Base-by-base conservation (phyloP, 1,140 invertebrate species). In the Diploscapter pachys region DNA sequence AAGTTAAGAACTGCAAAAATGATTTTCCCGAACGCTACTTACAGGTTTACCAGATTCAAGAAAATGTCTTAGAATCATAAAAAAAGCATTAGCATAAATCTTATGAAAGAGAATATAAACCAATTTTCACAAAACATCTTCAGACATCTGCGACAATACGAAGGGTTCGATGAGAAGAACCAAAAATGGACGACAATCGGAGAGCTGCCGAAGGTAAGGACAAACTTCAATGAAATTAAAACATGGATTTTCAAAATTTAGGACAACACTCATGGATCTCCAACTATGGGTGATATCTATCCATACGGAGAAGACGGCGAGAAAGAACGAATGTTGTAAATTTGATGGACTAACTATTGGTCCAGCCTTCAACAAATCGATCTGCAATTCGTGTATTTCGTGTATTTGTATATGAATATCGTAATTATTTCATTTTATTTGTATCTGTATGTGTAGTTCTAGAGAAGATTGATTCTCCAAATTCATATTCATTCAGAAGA, bases 111-210 rank as follows among this genome's bases (percentile, higher is more conserved):
- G 9, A 9, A 9, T 11, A 49, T 11, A 9, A 9, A 9, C 63
- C 9, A 9, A 48, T 11, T 65, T 13, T 9, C 53, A 5, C 6
- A 51, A 71, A 51, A 69, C 11, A 9, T 49, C 9, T 72, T 11
- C 69, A 76, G 75, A 67, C 75, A 76, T 31, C 62, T 76, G 4
- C 62, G 63, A 31, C 57, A 71, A 63, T 76, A 76, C 69, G 75
- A 71, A 13, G 59, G 62, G 6, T 72, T 76, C 9, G 63, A 67
- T 5, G 75, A 71, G 75, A 74, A 74, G 5, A 65, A 64, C 50
- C 53, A 69, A 2, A 64, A 74, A 4, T 74, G 73, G 73, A 65
- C 68, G 64, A 63, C 62, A 56, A 59, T 57, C 5, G 70, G 70
- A 50, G 70, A 62, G n/a, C 67, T 76, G 55, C 75, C 75, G 5